Evolutionary conservation across 1,140 invertebrate species (phyloP).

Genomic region (Bombyx mori): DNA sequence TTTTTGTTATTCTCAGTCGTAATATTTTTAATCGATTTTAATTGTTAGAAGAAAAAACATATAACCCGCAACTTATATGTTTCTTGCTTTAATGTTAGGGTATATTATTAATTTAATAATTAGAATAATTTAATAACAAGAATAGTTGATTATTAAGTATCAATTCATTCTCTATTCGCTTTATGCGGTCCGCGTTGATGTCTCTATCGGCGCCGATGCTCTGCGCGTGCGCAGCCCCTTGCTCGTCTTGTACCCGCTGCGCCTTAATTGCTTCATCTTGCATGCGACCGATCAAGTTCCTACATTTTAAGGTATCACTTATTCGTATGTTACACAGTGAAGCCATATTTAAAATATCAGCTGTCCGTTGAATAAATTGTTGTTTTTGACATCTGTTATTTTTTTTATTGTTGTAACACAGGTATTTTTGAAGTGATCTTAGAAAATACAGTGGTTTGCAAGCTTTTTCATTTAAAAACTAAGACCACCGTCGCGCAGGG

Average conservation of each 20-base stretch:
- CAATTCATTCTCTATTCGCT: slow-evolving; percentile 7
- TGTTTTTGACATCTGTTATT: no score
- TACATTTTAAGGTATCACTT: slow-evolving; percentile 34
- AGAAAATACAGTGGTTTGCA: no score
- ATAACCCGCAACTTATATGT: background rate
- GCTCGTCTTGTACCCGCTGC: slow-evolving; percentile 36
- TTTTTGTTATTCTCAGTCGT: no score
- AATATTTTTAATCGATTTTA: background rate
- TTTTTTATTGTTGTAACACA: no score
- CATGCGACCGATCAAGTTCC: slow-evolving; percentile 43
- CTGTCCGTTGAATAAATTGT: no score
- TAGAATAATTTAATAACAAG: background rate
- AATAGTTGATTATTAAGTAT: background rate
- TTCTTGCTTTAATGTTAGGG: background rate
- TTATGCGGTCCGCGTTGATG: slow-evolving; percentile 44
- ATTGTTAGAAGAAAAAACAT: background rate
- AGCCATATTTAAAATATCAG: no score
- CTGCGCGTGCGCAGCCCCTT: slow-evolving; percentile 47
- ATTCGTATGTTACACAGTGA: no score
- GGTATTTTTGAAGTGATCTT: no score
- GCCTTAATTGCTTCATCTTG: slow-evolving; percentile 69
- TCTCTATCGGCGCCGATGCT: slow-evolving; percentile 58
- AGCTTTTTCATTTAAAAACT: no score
- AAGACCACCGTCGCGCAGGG: no score
- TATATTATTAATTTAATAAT: background rate